Evolutionary conservation across 2,888 invertebrate species (phyloP).

Genomic region (Meandrusa payeni): DNA sequence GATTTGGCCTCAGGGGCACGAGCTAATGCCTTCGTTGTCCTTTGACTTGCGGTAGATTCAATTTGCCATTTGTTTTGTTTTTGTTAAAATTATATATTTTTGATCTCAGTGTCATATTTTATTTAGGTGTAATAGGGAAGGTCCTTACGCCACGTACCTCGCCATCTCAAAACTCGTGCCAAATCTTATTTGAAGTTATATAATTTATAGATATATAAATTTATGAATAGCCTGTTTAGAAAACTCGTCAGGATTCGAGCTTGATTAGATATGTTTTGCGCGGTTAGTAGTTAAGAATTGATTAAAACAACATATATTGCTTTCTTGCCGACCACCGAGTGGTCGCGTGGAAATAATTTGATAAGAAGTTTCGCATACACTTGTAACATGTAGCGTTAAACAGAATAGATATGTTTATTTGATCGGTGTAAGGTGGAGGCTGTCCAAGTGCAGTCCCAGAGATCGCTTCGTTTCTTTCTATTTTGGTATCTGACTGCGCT

Average conservation of each 20-base stretch:
- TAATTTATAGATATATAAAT: too few species aligned
- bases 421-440: constrained; percentile 2
- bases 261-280: constrained; percentile 26
- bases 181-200: constrained; percentile 40
- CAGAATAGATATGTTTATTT: constrained; percentile 12
- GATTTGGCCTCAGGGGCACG: too few species aligned
- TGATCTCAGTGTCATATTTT: constrained; percentile 16
- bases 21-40: too few species aligned
- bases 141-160: constrained; percentile 1
- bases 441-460: background rate
- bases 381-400: constrained; percentile 7
- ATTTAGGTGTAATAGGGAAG: background rate
- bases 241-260: constrained; percentile 44
- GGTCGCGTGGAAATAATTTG: background rate
- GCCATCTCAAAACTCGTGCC: background rate
- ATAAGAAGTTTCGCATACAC: background rate
- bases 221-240: constrained; percentile 63
- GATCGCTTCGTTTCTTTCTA: constrained; percentile 4
- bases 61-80: constrained; percentile 9
- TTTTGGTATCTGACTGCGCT: background rate
- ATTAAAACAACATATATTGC: too few species aligned
- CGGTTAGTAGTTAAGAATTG: too few species aligned
- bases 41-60: background rate
- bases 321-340: too few species aligned
- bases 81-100: constrained; percentile 3